Conservation (phyloP, 2,113 vertebrate species). For the Pangasianodon hypophthalmus region DNA sequence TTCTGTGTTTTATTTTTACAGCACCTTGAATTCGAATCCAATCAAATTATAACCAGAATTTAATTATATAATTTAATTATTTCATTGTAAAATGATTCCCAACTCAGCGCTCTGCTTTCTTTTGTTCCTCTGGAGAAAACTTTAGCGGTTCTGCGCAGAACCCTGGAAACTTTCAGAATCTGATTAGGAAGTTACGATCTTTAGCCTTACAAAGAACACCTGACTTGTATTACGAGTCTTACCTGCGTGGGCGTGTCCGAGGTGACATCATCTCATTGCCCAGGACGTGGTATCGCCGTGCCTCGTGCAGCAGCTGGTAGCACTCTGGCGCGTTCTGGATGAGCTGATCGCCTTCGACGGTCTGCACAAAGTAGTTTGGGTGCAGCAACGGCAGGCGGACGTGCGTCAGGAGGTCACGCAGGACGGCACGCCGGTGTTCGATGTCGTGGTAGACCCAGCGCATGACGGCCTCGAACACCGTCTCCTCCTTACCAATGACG, state of each 20-base stretch:
- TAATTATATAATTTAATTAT: background rate
- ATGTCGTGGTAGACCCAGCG: conserved; percentile 91
- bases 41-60: background rate
- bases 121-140: background rate
- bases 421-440: conserved; percentile 82
- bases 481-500: conserved; percentile 89
- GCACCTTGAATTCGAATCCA: background rate
- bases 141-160: background rate
- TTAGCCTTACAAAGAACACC: background rate
- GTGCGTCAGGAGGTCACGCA: conserved; percentile 88
- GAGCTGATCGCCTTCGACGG: conserved; percentile 93
- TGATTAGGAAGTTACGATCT: background rate
- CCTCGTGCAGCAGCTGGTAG: conserved; percentile 95
- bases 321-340: conserved; percentile 96
- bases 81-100: background rate
- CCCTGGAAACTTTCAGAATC: background rate
- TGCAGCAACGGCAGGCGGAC: conserved; percentile 92
- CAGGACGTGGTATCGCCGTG: conserved; percentile 93
- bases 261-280: conserved; percentile 99
- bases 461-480: conserved; percentile 95
- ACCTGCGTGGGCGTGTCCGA: conserved; percentile 95
- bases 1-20: background rate
- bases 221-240: conserved; percentile 37
- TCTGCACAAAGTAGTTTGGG: conserved; percentile 98
- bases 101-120: background rate